A percentile compares a stretch with the other conserved stretches of the same genome.
Evolutionary conservation across 2,888 invertebrate genomes (phyloP).

Genomic region (Trichogramma dendrolimi): DNA sequence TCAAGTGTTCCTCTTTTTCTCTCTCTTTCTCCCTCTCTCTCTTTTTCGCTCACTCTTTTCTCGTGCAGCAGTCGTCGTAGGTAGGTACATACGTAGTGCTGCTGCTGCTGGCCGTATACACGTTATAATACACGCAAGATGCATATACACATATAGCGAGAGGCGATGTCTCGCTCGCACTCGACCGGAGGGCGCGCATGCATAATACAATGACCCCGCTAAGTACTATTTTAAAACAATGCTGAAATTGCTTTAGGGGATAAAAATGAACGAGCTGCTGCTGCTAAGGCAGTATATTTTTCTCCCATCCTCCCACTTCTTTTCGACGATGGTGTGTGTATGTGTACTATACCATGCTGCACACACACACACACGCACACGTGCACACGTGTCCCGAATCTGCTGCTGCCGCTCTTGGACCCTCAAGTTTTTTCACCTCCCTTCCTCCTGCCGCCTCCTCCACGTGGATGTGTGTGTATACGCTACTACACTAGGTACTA

Average conservation of each 20-base stretch:
- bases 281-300: slow-evolving; percentile 49
- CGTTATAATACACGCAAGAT: too few species aligned
- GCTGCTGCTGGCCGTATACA: too few species aligned
- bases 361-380: slow-evolving; percentile 7
- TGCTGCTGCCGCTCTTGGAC: slow-evolving; percentile 1
- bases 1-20: slow-evolving; percentile 47
- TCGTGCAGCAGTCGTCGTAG: not conserved
- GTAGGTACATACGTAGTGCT: too few species aligned
- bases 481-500: slow-evolving; percentile 20
- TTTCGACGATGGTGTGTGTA: too few species aligned
- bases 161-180: slow-evolving; percentile 35
- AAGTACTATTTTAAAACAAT: slow-evolving; percentile 55
- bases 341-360: slow-evolving; percentile 15
- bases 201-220: slow-evolving; percentile 54
- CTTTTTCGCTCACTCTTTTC: slow-evolving; percentile 4
- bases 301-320: slow-evolving; percentile 40
- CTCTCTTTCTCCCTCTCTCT: slow-evolving; percentile 5
- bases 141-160: slow-evolving; percentile 5
- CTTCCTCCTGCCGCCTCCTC: slow-evolving; percentile 25
- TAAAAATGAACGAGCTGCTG: slow-evolving; percentile 49
- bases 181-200: slow-evolving; percentile 49
- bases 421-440: slow-evolving; percentile 27
- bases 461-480: not conserved
- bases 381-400: slow-evolving; percentile 4
- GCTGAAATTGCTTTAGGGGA: slow-evolving; percentile 54